Conservation (phyloP, 2,797 vertebrate genomes). For the Malurus splendens region DNA sequence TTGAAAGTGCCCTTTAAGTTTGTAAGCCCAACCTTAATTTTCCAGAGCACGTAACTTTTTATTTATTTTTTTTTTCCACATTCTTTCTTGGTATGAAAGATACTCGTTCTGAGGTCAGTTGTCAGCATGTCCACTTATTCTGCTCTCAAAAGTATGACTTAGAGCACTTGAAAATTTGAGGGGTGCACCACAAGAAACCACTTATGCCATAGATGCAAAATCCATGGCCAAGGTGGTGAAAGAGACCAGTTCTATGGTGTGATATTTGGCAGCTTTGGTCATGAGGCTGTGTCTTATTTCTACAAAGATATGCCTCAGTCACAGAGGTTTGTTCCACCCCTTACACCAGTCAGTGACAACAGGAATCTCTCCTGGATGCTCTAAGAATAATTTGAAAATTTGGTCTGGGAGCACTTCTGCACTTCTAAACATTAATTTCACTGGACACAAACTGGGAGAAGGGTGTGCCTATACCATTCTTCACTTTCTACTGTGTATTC, state of each 20-base stretch:
- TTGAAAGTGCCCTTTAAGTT: neutral
- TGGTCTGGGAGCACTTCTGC: neutral
- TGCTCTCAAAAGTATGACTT: neutral
- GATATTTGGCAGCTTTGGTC: neutral
- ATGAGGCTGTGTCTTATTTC: neutral
- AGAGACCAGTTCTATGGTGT: neutral
- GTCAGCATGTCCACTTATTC: neutral
- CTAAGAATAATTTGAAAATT: neutral
- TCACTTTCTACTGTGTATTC: neutral
- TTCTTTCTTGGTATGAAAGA: neutral
- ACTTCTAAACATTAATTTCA: neutral
- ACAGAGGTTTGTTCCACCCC: neutral
- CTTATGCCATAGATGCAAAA: neutral
- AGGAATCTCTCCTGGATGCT: neutral
- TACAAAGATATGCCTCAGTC: neutral
- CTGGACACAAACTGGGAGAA: neutral
- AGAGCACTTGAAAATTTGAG: neutral
- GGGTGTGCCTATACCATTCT: accelerated
- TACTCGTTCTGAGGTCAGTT: neutral
- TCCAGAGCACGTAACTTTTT: neutral
- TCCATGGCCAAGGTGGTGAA: neutral
- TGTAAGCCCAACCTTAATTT: neutral
- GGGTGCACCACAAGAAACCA: neutral
- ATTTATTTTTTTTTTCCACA: accelerated
- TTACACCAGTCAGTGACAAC: neutral